These are phyloP conservation scores for Cheirogaleus major DNA, from an alignment of 2,797 vertebrate species.

Conservation along the genomic window DNA sequence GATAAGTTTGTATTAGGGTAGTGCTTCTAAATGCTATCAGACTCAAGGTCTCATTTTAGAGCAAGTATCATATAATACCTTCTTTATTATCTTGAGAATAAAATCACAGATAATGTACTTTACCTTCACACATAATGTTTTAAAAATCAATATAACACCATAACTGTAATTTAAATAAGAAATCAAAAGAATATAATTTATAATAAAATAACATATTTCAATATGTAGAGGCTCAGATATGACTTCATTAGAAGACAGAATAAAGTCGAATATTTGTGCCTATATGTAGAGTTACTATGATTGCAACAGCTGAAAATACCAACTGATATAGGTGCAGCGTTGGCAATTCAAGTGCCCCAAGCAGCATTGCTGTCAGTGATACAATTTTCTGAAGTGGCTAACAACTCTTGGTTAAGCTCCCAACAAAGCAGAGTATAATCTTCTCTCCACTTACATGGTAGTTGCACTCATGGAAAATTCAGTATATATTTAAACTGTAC, in stretches of 20 bases:
- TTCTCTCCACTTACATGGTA: background rate
- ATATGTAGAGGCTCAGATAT: background rate
- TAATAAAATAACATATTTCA: background rate
- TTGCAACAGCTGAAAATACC: background rate
- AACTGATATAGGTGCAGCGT: background rate
- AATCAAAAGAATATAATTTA: constrained; percentile 4
- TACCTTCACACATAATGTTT: constrained; percentile 2
- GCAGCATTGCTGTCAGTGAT: background rate
- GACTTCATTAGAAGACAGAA: background rate
- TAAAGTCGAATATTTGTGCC: background rate
- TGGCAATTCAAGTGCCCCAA: background rate
- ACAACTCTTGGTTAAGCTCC: constrained; percentile 10
- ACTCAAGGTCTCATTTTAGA: background rate
- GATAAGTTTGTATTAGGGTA: background rate
- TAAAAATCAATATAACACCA: background rate
- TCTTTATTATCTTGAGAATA: constrained; percentile 25
- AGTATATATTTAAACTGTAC: constrained; percentile 11
- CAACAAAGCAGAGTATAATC: constrained; percentile 21
- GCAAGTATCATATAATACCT: background rate
- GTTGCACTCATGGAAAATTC: constrained; percentile 11
- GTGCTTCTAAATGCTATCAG: background rate
- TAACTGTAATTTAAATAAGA: constrained; percentile 22
- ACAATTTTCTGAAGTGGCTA: background rate
- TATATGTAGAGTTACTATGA: background rate
- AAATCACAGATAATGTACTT: constrained; percentile 37